Conservation (phyloP, 2,797 vertebrate species). For the Premnoplex brunnescens region DNA sequence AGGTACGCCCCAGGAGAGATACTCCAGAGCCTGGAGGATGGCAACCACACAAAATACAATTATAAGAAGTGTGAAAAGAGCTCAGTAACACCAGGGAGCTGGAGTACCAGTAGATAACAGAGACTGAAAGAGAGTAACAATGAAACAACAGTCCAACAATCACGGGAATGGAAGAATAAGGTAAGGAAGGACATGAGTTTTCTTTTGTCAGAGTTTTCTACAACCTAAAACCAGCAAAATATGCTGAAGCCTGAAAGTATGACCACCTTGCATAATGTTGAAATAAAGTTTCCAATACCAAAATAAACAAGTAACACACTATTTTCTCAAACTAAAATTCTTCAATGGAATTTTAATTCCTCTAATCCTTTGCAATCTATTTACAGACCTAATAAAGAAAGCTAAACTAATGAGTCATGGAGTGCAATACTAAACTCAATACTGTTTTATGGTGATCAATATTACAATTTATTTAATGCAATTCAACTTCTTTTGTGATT, state of each 20-base stretch:
- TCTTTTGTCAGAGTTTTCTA: background rate
- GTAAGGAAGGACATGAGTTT: background rate
- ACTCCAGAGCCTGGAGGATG: background rate
- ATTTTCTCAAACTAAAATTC: background rate
- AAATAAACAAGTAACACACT: background rate
- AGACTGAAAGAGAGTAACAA: background rate
- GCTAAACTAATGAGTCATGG: background rate
- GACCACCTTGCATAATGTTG: background rate
- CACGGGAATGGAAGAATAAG: background rate
- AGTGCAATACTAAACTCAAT: background rate
- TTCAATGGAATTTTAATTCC: background rate
- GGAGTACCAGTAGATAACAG: background rate
- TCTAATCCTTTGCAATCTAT: background rate
- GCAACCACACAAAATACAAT: background rate
- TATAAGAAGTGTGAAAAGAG: background rate
- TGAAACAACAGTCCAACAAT: background rate
- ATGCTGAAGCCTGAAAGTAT: background rate
- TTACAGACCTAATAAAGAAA: background rate
- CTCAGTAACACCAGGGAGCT: background rate
- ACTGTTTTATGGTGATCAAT: slow-evolving; percentile 1
- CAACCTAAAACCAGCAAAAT: background rate
- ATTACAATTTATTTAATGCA: slow-evolving; percentile 37
- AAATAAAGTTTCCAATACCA: background rate
- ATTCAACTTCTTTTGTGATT: slow-evolving; percentile 31
- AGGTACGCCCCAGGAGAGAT: background rate